Conservation (phyloP, 1,140 invertebrate species). For the Cydia amplana region DNA sequence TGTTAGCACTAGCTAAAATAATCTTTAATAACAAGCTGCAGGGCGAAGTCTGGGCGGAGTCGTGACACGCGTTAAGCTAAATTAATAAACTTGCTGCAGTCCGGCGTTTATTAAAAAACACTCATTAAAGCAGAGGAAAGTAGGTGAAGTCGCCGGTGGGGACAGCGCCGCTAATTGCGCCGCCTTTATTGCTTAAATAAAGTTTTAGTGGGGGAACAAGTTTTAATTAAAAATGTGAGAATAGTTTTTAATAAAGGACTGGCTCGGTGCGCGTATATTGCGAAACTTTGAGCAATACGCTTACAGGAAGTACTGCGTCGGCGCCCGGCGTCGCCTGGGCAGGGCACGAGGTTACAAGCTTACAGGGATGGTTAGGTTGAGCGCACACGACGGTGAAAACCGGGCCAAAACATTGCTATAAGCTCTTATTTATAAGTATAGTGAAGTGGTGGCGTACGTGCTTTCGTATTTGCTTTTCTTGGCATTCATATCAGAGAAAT, state of each 20-base stretch:
- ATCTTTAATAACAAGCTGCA: slow-evolving; percentile 35
- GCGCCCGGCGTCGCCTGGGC: slow-evolving; percentile 34
- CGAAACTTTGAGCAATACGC: slow-evolving; percentile 78
- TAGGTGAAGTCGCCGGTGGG: slow-evolving; percentile 78
- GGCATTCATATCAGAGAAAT: too few species aligned
- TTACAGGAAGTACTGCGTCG: slow-evolving; percentile 68
- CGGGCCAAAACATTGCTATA: background rate
- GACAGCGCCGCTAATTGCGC: slow-evolving; percentile 78
- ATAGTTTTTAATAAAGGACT: slow-evolving; percentile 80
- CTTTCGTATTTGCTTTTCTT: too few species aligned
- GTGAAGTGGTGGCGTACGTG: too few species aligned
- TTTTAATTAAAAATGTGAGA: slow-evolving; percentile 80
- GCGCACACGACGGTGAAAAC: background rate
- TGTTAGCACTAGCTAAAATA: background rate
- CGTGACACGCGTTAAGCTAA: slow-evolving; percentile 76
- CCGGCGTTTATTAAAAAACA: slow-evolving; percentile 78
- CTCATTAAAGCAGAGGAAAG: slow-evolving; percentile 79
- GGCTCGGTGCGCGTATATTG: slow-evolving; percentile 77
- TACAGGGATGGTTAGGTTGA: background rate
- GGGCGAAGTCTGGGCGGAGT: slow-evolving; percentile 49
- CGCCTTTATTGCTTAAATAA: slow-evolving; percentile 80
- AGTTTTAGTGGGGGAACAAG: slow-evolving; percentile 79
- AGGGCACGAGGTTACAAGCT: background rate
- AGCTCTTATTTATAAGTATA: too few species aligned
- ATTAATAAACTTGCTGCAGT: slow-evolving; percentile 78